phyloP scores from a whole-genome alignment of 2,888 invertebrate genomes.

The Cheilosia variabilis region DNA sequence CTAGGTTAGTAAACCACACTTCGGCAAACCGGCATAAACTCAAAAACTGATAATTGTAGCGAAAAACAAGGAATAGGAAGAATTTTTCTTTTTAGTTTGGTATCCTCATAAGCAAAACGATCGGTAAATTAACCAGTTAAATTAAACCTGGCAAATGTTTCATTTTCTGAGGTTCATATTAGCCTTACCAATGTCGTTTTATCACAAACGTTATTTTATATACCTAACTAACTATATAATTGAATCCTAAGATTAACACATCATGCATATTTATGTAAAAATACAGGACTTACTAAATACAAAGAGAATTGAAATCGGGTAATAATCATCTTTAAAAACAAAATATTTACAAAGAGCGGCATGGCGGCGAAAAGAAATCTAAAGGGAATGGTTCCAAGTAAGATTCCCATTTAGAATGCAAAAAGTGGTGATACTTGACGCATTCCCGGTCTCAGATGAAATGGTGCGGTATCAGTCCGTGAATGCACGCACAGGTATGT shows the following conservation, averaged over 20 bases:
- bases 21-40: too few relatives aligned
- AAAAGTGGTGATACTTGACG: conserved; percentile 53
- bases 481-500: conserved; percentile 41
- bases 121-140: too few relatives aligned
- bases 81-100: too few relatives aligned
- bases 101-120: too few relatives aligned
- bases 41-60: too few relatives aligned
- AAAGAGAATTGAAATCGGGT: conserved; percentile 29
- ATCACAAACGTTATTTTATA: too few relatives aligned
- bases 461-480: conserved; percentile 48
- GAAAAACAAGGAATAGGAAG: too few relatives aligned
- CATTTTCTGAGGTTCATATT: too few relatives aligned
- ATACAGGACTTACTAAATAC: conserved; percentile 13
- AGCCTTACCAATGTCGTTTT: too few relatives aligned
- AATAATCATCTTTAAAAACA: conserved; percentile 58
- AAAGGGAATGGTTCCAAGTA: conserved; percentile 50
- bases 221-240: too few relatives aligned
- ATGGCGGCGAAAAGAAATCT: conserved; percentile 31
- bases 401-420: conserved; percentile 61
- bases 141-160: too few relatives aligned
- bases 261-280: conserved; percentile 11
- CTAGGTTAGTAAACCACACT: too few relatives aligned
- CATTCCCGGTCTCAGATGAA: conserved; percentile 25
- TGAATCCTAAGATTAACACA: conserved; percentile 11
- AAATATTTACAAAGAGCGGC: conserved; percentile 58